These are phyloP conservation scores for Micropoecilia bifurca DNA, from an alignment of 2,797 vertebrate genomes.

Conservation along the genomic window DNA sequence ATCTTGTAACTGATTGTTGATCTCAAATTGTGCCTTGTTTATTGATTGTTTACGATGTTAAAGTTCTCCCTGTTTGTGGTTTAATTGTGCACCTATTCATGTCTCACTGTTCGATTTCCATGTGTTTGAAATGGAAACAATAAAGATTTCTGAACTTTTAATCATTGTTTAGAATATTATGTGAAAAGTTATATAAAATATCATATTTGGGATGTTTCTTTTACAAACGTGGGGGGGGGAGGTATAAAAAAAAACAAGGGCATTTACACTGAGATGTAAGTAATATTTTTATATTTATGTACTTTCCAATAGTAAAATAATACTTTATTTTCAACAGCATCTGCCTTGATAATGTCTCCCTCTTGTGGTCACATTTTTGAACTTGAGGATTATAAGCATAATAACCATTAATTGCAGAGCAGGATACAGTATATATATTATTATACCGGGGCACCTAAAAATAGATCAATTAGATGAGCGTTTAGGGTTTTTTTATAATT, in stretches of 20 bases:
- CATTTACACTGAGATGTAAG: not conserved
- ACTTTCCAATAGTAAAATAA: not conserved
- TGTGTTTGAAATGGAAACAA: constrained; percentile 51
- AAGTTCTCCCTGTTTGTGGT: constrained; percentile 68
- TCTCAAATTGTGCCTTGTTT: constrained; percentile 82
- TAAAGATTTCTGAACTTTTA: constrained; percentile 48
- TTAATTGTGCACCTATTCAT: constrained; percentile 54
- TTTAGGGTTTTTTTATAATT: not conserved
- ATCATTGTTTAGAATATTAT: constrained; percentile 17
- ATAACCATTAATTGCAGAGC: not conserved
- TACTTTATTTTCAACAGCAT: not conserved
- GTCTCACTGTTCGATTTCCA: constrained; percentile 74
- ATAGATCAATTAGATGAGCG: not conserved
- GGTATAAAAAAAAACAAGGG: not conserved
- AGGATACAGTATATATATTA: not conserved
- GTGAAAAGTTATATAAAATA: not conserved
- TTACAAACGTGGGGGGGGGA: not conserved
- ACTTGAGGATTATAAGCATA: not conserved
- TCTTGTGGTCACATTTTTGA: constrained; percentile 47
- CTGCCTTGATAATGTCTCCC: constrained; percentile 47
- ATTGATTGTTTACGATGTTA: constrained; percentile 75
- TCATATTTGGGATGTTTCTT: not conserved
- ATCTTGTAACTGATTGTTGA: constrained; percentile 74
- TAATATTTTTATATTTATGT: not conserved
- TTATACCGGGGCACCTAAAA: not conserved